A percentile compares a stretch with the other conserved stretches of the same genome.
Conservation (phyloP, 2,888 invertebrate species). For the Drosophila sordidula region DNA sequence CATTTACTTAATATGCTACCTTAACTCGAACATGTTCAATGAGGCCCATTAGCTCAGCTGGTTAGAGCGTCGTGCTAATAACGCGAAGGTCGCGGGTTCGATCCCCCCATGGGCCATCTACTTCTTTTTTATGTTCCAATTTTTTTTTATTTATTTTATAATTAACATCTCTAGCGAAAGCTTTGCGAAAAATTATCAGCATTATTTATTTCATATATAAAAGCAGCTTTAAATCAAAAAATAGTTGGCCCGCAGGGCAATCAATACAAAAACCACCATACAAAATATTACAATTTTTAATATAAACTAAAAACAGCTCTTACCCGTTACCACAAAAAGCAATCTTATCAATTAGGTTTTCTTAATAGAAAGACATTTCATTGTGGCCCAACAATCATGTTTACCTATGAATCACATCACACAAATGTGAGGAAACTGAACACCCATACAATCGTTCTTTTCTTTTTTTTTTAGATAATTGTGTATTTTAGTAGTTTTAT, state of each 20-base stretch:
- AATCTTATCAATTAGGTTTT: background rate
- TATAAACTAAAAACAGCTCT: too few relatives aligned
- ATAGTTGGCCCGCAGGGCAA: too few relatives aligned
- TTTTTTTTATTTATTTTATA: conserved; percentile 7
- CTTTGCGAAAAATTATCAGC: background rate
- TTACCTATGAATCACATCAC: conserved; percentile 27
- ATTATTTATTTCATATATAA: background rate
- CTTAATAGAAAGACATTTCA: background rate
- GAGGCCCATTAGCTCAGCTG: conserved; percentile 78
- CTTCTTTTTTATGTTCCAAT: conserved; percentile 3
- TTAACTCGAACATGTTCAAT: fast-evolving
- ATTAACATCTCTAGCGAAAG: background rate
- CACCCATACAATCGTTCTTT: background rate
- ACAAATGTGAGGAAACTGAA: background rate
- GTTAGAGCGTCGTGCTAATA: conserved; percentile 79
- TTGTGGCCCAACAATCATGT: background rate
- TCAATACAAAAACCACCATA: too few relatives aligned
- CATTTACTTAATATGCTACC: background rate
- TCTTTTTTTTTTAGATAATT: background rate
- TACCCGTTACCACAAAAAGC: background rate
- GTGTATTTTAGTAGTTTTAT: background rate
- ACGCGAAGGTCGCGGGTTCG: conserved; percentile 78
- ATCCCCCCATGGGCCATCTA: conserved; percentile 72
- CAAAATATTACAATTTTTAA: too few relatives aligned
- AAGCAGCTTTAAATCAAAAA: background rate